Base-by-base conservation (phyloP, 2,797 vertebrate species). In the Spatula clypeata region DNA sequence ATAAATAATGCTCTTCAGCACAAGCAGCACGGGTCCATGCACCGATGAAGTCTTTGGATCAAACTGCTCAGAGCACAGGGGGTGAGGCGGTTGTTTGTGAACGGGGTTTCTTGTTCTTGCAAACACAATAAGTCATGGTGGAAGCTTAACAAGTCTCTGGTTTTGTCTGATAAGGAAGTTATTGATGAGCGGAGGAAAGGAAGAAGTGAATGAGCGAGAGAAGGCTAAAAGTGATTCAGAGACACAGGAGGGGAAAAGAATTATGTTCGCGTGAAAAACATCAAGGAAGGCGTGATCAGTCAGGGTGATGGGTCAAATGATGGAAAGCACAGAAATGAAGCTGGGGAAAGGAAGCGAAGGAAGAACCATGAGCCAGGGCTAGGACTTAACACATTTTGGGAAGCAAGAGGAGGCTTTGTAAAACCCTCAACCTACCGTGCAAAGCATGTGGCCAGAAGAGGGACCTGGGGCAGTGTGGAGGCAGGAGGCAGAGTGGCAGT, bases 51-150 rank as follows among this genome's bases (percentile, higher is more conserved):
- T 9, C 23, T 3, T 5, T 11, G 45, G 40, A 23, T 79, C 40
- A 40, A 57, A 32, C 14, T 2, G 32, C 31, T 34, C 44, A 14
- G 2, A 1, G 6, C 18, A 5, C 0, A 23, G 45, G 8, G 27
- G 18, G 8, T 34, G 32, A 4, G 6, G 0, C 5, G 38, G 38
- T 26, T 24, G 10, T 38, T 51, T 69, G 15, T 51, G 53, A 58
- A 24, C 5, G 31, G 21, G 20, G 21, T 29, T 58, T n/a, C 45
- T 61, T 55, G 16, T 12, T 60, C 57, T 74, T 57, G 53, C 11
- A 42, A 8, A 6, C 54, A 40, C 27, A 44, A 0, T 54, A 36
- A 76, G 8, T 79, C 29, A 11, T 4, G 47, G 13, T 16, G 24
- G 27, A 87, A 34, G 17, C 27, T 76, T 27, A 47, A 27, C 13